These are phyloP conservation scores for Holothuria scabra DNA, from an alignment of 53 echinoderm and acorn worm species.

Conservation along the genomic window DNA sequence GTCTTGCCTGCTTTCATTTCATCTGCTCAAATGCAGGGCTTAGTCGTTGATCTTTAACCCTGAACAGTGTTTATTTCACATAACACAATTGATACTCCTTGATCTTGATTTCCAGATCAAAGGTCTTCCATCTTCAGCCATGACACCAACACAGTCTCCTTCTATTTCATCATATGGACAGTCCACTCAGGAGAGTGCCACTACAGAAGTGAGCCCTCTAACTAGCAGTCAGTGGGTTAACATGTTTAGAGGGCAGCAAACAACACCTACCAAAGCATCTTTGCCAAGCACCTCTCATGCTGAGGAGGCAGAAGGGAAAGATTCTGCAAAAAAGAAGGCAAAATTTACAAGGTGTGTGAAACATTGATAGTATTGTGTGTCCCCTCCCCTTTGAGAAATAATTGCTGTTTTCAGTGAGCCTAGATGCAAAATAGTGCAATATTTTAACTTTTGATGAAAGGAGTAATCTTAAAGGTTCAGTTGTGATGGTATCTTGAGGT, in stretches of 20 bases:
- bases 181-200: slow-evolving; percentile 20
- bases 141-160: slow-evolving; percentile 23
- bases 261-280: slow-evolving; percentile 59
- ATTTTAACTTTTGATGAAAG: no score
- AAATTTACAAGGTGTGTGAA: slow-evolving; percentile 76
- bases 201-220: slow-evolving; percentile 43
- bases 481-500: no score
- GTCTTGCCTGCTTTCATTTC: no score
- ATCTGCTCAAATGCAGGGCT: no score
- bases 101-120: neutral
- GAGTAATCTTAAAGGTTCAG: no score
- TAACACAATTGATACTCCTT: neutral
- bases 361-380: no score
- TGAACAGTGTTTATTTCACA: no score
- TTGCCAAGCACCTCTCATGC: neutral
- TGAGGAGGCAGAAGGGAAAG: slow-evolving; percentile 51
- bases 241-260: slow-evolving; percentile 57
- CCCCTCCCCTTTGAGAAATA: no score
- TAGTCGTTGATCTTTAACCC: no score
- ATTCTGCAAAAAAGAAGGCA: slow-evolving; percentile 87
- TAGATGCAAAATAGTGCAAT: no score
- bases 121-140: neutral
- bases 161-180: slow-evolving; percentile 9
- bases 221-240: slow-evolving; percentile 75
- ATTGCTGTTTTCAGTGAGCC: no score